phyloP scores from a whole-genome alignment of 2,113 vertebrate genomes.

The Parus major region DNA sequence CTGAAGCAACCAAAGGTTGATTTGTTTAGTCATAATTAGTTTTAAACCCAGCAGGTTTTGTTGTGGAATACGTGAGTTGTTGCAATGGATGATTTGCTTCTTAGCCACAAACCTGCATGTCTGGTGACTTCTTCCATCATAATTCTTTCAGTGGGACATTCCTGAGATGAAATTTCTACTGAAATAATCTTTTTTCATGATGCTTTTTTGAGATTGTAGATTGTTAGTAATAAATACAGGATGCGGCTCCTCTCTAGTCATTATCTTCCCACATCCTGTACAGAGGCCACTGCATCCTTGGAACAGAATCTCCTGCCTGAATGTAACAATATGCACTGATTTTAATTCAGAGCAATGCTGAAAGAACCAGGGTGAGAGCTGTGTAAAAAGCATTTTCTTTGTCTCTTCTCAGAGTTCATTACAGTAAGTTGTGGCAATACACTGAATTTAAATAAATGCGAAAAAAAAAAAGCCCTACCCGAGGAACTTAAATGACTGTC shows the following conservation, averaged over 20 bases:
- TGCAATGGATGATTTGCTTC: not conserved
- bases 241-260: not conserved
- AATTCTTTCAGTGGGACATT: not conserved
- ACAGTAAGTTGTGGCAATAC: constrained; percentile 10
- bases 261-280: not conserved
- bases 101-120: not conserved
- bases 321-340: not conserved
- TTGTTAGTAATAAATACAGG: not conserved
- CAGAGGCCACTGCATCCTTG: not conserved
- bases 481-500: not conserved
- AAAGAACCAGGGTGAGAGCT: not conserved
- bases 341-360: not conserved
- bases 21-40: not conserved
- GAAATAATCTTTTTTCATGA: not conserved
- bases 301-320: not conserved
- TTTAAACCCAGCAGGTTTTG: not conserved
- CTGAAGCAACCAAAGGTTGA: not conserved
- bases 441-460: not conserved
- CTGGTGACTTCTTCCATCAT: not conserved
- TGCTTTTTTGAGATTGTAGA: not conserved
- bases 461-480: not conserved
- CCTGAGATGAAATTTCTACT: not conserved
- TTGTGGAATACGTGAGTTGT: not conserved
- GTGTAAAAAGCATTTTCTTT: not conserved
- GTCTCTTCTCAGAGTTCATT: constrained; percentile 1